Conservation (phyloP, 2,888 invertebrate genomes). For the Liposcelis brunnea region DNA sequence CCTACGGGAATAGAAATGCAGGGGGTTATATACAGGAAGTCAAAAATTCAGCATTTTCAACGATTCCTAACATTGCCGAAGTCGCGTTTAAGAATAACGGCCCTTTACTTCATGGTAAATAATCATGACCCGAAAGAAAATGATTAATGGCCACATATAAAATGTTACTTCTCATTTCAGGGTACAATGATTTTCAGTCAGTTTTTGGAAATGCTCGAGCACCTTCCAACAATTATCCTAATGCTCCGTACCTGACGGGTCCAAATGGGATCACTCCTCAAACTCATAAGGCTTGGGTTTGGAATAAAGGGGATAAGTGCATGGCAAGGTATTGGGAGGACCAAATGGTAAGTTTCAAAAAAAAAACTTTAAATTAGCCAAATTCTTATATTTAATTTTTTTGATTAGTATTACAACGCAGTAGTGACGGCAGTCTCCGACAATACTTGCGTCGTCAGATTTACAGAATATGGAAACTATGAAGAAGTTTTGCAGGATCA, state of each 20-base stretch:
- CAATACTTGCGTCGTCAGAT: slow-evolving; percentile 71
- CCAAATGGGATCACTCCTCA: too few relatives aligned
- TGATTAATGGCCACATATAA: slow-evolving; percentile 18
- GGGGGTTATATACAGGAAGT: not conserved
- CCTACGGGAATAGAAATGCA: too few relatives aligned
- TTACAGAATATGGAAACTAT: slow-evolving; percentile 74
- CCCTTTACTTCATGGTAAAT: not conserved
- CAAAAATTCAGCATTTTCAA: slow-evolving; percentile 9
- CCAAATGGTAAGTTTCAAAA: slow-evolving; percentile 44
- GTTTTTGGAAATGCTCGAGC: not conserved
- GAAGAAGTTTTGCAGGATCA: slow-evolving; percentile 74
- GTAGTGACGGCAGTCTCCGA: slow-evolving; percentile 63
- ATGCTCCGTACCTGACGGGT: too few relatives aligned
- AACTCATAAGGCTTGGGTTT: slow-evolving; percentile 28
- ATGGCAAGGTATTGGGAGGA: slow-evolving; percentile 90
- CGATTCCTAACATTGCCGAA: slow-evolving; percentile 19
- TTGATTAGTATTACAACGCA: slow-evolving; percentile 58
- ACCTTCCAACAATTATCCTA: not conserved
- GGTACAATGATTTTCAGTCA: slow-evolving; percentile 5
- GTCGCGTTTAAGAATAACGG: slow-evolving; percentile 17
- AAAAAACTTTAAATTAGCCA: not conserved
- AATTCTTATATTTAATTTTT: slow-evolving; percentile 1
- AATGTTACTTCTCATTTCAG: slow-evolving; percentile 10
- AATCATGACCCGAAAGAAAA: too few relatives aligned
- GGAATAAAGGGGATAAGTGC: slow-evolving; percentile 68